These are phyloP conservation scores for Hydroisotoma schaefferi DNA, from an alignment of 2,888 invertebrate species.

Conservation along the genomic window DNA sequence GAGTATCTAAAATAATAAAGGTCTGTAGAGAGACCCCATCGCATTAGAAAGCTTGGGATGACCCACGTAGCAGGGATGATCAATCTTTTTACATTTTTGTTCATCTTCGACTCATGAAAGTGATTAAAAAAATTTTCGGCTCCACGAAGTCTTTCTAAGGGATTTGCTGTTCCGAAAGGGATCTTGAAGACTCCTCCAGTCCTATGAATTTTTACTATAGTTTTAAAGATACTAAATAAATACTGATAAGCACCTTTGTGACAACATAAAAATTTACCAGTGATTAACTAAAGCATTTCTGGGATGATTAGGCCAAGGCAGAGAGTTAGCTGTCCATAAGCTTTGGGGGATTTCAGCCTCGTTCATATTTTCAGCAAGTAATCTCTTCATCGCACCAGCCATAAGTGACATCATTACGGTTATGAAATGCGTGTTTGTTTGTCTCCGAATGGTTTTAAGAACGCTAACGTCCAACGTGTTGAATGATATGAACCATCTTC, in stretches of 20 bases:
- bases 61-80: constrained; percentile 36
- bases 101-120: constrained; percentile 36
- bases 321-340: constrained; percentile 36
- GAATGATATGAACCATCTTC: constrained; percentile 35
- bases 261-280: constrained; percentile 17
- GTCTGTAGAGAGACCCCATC: constrained; percentile 28
- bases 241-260: background rate
- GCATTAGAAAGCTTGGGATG: constrained; percentile 28
- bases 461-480: constrained; percentile 22
- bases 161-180: constrained; percentile 28
- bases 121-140: constrained; percentile 35
- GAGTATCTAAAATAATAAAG: constrained; percentile 36
- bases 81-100: constrained; percentile 32
- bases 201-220: constrained; percentile 12
- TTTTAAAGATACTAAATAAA: background rate
- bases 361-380: constrained; percentile 16
- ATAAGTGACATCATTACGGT: constrained; percentile 37
- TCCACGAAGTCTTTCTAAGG: constrained; percentile 29
- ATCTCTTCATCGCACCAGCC: constrained; percentile 31
- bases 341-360: constrained; percentile 21
- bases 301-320: constrained; percentile 39
- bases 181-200: constrained; percentile 36
- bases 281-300: constrained; percentile 30
- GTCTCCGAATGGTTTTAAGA: constrained; percentile 28
- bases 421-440: constrained; percentile 36